Evolutionary conservation across 2,797 vertebrate genomes (phyloP), one percentile per base, ranked within the genome.

Genomic region (Pteronotus mesoamericanus): DNA sequence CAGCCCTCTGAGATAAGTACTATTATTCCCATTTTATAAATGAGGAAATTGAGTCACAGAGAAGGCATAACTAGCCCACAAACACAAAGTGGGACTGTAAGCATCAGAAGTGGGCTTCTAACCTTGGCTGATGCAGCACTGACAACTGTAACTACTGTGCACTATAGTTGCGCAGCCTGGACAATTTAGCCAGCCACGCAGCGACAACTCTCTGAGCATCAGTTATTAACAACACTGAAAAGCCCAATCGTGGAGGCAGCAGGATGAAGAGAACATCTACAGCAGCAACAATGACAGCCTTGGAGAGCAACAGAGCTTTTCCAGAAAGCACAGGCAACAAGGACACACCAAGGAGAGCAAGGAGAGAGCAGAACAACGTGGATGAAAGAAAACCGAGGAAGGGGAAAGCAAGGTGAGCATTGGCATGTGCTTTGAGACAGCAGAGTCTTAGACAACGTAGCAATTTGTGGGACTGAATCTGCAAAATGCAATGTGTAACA

Each of bases 141-240:
- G 68, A 78, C 0, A 2, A 29, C 1, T 1, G 2, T 15, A 59
- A 44, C 39, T 34, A 24, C 11, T 12, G 39, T 26, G 37, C 44
- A 10, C 0, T n/a, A 12, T 15, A 9, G 9, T 55, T 22, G 3
- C 3, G 14, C 12, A 57, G n/a, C 24, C 5, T 8, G 2, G 48
- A 8, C 4, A 55, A 26, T 10, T 29, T 0, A 53, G 22, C 5
- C 0, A 0, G 51, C 34, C 3, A 5, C 1, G 1, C 0, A 3
- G 37, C 0, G 4, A 32, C 29, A 42, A 51, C 14, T 22, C 57
- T n/a, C 18, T 2, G 46, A 32, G 24, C 48, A 29, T 32, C 19
- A 15, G 3, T 48, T n/a, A 37, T 6, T 24, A 74, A 44, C 39
- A 37, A 48, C 0, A 19, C 26, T 29, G 29, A 10, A 21, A 64